Conservation (phyloP, 2,797 vertebrate species). For the Graptemys geographica region DNA sequence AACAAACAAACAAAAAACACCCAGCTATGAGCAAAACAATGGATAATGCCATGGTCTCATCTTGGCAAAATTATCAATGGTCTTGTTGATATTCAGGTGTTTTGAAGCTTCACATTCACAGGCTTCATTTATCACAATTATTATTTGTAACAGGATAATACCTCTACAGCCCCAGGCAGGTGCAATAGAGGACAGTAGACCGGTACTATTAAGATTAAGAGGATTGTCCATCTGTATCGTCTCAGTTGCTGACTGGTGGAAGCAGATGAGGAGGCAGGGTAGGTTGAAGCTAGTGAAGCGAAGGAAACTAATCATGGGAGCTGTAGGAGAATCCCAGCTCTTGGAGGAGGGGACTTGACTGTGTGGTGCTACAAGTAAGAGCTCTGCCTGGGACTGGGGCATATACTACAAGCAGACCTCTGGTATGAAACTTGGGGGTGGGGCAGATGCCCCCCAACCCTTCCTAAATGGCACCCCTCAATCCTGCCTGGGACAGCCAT, state of each 20-base stretch:
- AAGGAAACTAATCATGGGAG: neutral
- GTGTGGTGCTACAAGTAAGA: neutral
- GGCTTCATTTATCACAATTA: neutral
- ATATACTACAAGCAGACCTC: neutral
- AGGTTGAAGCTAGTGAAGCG: neutral
- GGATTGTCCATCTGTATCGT: too few relatives aligned
- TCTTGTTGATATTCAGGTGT: too few relatives aligned
- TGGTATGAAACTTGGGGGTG: neutral
- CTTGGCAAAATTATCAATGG: too few relatives aligned
- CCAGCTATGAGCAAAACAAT: too few relatives aligned
- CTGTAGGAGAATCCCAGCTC: neutral
- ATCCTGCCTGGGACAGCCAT: neutral
- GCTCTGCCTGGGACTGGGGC: too few relatives aligned
- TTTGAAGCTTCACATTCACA: too few relatives aligned
- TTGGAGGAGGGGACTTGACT: neutral
- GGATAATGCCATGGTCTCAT: too few relatives aligned
- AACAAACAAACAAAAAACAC: too few relatives aligned
- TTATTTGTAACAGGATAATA: neutral
- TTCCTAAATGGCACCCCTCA: neutral
- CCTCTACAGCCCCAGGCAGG: neutral
- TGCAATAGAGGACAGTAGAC: neutral
- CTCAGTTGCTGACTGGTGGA: neutral
- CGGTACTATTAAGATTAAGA: too few relatives aligned
- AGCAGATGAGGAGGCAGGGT: neutral
- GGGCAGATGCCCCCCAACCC: neutral